These are phyloP conservation scores for Xestia rhomboidea DNA, from an alignment of 2,888 invertebrate genomes.

Conservation along the genomic window DNA sequence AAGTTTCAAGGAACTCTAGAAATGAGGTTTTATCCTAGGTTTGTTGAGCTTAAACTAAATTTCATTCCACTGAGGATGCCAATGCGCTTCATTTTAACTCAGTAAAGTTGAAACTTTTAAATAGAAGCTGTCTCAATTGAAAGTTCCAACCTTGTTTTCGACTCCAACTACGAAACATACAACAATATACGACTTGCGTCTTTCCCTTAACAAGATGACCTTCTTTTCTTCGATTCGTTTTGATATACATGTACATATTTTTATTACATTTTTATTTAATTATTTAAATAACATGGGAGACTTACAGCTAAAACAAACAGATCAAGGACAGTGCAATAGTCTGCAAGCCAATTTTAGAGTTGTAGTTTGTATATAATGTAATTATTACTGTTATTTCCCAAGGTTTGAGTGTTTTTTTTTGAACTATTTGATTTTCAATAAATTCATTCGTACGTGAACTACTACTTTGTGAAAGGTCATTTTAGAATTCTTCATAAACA, in stretches of 20 bases:
- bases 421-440: no score
- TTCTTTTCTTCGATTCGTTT: no score
- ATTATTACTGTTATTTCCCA: no score
- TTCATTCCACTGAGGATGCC: slow-evolving; percentile 15
- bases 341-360: no score
- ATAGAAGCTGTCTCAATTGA: slow-evolving; percentile 35
- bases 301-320: no score
- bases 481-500: background rate
- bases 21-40: background rate
- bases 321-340: no score
- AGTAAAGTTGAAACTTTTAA: slow-evolving; percentile 15
- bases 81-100: slow-evolving; percentile 19
- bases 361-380: no score
- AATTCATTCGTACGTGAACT: no score
- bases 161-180: slow-evolving; percentile 11
- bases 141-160: slow-evolving; percentile 3
- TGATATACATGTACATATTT: no score
- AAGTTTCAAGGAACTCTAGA: slow-evolving; percentile 4
- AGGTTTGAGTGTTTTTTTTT: no score
- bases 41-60: slow-evolving; percentile 5
- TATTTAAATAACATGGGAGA: no score
- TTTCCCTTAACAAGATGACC: background rate
- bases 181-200: background rate
- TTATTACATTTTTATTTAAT: no score
- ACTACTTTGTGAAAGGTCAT: background rate